Conservation (phyloP, 2,113 vertebrate species). For the Pterocles orientalis region DNA sequence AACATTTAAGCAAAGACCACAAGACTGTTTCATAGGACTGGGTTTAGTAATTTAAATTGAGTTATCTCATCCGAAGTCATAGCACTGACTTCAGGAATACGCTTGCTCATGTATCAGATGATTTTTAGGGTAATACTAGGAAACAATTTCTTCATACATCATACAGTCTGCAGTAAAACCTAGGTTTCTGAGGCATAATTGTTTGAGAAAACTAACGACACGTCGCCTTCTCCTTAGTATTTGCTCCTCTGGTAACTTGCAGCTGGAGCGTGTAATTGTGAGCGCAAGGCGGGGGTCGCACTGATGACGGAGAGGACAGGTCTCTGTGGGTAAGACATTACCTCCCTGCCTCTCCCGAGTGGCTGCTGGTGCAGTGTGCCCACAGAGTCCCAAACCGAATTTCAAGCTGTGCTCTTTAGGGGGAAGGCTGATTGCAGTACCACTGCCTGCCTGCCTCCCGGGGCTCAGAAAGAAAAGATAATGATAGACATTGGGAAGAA, state of each 20-base stretch:
- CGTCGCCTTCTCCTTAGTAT: not conserved
- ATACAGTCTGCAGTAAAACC: not conserved
- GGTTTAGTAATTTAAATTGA: not conserved
- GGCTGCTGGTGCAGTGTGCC: not conserved
- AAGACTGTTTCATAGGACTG: not conserved
- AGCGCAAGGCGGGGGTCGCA: not conserved
- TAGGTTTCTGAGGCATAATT: not conserved
- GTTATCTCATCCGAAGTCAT: not conserved
- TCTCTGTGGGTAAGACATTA: not conserved
- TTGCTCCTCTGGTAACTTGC: not conserved
- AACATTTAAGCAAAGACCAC: not conserved
- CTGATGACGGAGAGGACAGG: not conserved
- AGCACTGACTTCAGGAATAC: not conserved
- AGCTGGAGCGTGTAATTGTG: not conserved
- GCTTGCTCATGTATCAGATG: not conserved
- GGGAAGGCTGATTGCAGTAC: not conserved
- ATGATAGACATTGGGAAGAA: not conserved
- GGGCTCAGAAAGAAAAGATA: not conserved
- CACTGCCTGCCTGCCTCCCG: not conserved
- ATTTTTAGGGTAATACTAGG: not conserved
- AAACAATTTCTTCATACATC: not conserved
- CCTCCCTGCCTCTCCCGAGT: rapidly evolving
- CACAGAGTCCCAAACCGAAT: not conserved
- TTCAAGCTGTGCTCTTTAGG: not conserved
- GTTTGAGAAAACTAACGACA: not conserved